phyloP scores from a whole-genome alignment of 2,113 vertebrate genomes.

The Fregata magnificens region DNA sequence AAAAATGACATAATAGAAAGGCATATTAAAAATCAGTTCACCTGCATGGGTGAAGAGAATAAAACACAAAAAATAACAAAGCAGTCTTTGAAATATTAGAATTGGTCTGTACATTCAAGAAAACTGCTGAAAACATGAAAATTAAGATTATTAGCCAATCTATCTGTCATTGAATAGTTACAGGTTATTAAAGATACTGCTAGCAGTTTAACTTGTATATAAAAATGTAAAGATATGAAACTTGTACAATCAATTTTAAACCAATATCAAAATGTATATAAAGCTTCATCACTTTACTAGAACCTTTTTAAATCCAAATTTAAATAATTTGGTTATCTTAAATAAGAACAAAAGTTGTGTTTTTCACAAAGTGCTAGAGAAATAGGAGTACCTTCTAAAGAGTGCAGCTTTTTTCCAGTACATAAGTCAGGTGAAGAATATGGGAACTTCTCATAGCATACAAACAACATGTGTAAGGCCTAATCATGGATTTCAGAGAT shows the following conservation, averaged over 20 bases:
- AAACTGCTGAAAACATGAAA: background rate
- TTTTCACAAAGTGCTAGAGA: background rate
- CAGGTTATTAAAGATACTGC: background rate
- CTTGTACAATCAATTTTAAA: background rate
- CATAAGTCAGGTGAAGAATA: background rate
- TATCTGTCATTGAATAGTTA: background rate
- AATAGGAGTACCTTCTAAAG: background rate
- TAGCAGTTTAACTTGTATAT: background rate
- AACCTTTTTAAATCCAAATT: background rate
- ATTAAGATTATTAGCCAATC: background rate
- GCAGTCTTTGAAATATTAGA: background rate
- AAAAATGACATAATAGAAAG: background rate
- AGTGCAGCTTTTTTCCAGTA: background rate
- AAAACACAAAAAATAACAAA: background rate
- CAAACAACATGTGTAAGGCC: background rate
- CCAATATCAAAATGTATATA: background rate
- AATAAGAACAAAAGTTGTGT: background rate
- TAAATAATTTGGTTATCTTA: background rate
- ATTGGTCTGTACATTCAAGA: background rate
- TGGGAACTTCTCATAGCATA: background rate
- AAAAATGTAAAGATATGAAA: background rate
- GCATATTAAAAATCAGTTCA: background rate
- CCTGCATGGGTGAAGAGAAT: background rate
- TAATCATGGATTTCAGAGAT: background rate
- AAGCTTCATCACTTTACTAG: background rate